Conservation (phyloP, 2,113 vertebrate genomes). For the Archilochus colubris region DNA sequence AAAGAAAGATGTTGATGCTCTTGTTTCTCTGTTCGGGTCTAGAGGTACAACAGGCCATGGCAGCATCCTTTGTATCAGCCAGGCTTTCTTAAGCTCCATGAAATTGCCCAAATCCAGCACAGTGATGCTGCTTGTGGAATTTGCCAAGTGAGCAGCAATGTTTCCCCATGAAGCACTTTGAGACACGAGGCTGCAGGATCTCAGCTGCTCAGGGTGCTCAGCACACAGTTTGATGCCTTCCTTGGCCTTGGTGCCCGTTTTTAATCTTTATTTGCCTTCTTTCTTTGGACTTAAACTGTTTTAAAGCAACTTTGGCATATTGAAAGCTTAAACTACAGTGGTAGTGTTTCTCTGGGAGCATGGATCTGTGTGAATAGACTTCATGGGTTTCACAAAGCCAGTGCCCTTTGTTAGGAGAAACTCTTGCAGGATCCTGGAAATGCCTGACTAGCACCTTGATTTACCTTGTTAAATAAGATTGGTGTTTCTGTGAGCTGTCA, state of each 20-base stretch:
- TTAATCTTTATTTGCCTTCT: not conserved
- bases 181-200: not conserved
- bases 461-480: not conserved
- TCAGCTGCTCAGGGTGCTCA: not conserved
- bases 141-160: not conserved
- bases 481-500: not conserved
- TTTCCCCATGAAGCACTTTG: fast-evolving
- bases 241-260: not conserved
- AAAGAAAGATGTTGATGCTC: not conserved
- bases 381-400: not conserved
- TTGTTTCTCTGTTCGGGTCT: not conserved
- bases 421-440: not conserved
- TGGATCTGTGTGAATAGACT: not conserved
- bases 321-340: fast-evolving
- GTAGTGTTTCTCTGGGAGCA: not conserved
- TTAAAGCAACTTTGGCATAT: not conserved
- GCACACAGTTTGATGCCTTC: not conserved
- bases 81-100: conserved; percentile 28
- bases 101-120: not conserved
- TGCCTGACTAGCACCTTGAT: not conserved
- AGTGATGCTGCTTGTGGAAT: not conserved
- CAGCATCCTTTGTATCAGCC: not conserved
- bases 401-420: not conserved
- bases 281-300: not conserved
- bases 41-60: conserved; percentile 9